A percentile compares a stretch with the other conserved stretches of the same genome.
Evolutionary conservation across 2,113 vertebrate species (phyloP).

Genomic region (Cynopterus brachyotis): DNA sequence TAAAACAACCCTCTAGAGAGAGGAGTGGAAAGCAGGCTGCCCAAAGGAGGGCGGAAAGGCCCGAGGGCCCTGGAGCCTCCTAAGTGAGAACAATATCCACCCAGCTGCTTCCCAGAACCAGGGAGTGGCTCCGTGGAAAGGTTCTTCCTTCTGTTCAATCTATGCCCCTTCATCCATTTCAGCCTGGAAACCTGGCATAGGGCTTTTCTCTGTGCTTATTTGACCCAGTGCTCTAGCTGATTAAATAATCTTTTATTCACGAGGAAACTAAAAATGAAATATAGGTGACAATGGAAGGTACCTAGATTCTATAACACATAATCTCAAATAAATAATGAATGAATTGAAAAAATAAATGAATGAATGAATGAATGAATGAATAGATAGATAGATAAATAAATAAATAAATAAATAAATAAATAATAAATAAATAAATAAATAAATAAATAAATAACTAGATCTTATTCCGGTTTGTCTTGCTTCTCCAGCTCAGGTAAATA

Average conservation of each 20-base stretch:
- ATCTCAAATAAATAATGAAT: neutral
- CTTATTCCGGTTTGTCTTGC: neutral
- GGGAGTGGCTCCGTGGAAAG: neutral
- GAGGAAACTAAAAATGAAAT: neutral
- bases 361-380: constrained; percentile 14
- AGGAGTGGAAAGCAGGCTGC: neutral
- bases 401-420: too few species aligned
- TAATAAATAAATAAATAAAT: neutral
- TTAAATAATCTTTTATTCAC: neutral
- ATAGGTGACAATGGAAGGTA: neutral
- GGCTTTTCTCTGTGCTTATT: neutral
- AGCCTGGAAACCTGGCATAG: neutral
- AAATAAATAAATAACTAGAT: neutral
- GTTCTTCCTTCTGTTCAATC: neutral
- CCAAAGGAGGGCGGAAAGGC: neutral
- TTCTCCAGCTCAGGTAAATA: neutral
- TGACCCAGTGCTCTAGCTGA: neutral
- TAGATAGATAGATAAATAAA: too few species aligned
- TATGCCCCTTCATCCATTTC: neutral
- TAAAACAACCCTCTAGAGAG: neutral
- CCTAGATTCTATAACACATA: neutral
- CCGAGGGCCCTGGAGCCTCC: neutral
- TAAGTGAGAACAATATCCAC: neutral
- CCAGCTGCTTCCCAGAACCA: neutral
- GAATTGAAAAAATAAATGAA: neutral